Evolutionary conservation across 2,888 invertebrate species (phyloP).

Genomic region (Alentia gelatinosa): DNA sequence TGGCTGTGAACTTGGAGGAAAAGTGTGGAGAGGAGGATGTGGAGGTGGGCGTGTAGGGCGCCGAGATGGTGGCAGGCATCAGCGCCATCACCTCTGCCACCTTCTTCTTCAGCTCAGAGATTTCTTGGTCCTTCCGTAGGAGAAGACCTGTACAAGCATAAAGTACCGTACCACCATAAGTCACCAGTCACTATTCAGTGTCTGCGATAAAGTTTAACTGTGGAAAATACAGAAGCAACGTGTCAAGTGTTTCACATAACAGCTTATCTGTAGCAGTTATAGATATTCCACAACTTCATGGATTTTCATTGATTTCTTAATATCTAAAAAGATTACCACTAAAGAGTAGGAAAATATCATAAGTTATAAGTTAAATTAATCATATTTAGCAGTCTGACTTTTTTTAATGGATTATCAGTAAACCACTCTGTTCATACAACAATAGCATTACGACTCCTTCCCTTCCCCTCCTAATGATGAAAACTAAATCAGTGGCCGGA

Average conservation of each 20-base stretch:
- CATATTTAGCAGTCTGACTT: too few species aligned
- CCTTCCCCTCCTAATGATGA: too few species aligned
- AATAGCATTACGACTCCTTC: too few species aligned
- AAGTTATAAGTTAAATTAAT: too few species aligned
- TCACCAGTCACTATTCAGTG: not conserved
- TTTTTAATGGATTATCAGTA: too few species aligned
- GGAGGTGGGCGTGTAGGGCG: slow-evolving; percentile 54
- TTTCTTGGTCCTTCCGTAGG: slow-evolving; percentile 92
- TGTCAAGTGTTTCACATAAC: not conserved
- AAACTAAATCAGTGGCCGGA: too few species aligned
- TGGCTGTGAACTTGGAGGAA: slow-evolving; percentile 66
- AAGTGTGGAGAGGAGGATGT: slow-evolving; percentile 61
- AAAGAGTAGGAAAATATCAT: too few species aligned
- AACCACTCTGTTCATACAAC: too few species aligned
- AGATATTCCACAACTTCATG: too few species aligned
- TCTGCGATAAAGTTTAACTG: not conserved
- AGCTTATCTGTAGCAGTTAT: not conserved
- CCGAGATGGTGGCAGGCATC: slow-evolving; percentile 84
- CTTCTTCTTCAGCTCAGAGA: slow-evolving; percentile 93
- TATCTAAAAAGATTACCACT: too few species aligned
- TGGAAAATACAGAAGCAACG: not conserved
- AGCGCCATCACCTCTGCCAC: slow-evolving; percentile 96
- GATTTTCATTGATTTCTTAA: too few species aligned
- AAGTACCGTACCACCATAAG: too few species aligned
- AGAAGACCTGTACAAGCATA: slow-evolving; percentile 87